A percentile compares a stretch with the other conserved stretches of the same genome.
These are phyloP conservation scores for Hydrophis major DNA, from an alignment of 2,797 vertebrate species.

Conservation along the genomic window DNA sequence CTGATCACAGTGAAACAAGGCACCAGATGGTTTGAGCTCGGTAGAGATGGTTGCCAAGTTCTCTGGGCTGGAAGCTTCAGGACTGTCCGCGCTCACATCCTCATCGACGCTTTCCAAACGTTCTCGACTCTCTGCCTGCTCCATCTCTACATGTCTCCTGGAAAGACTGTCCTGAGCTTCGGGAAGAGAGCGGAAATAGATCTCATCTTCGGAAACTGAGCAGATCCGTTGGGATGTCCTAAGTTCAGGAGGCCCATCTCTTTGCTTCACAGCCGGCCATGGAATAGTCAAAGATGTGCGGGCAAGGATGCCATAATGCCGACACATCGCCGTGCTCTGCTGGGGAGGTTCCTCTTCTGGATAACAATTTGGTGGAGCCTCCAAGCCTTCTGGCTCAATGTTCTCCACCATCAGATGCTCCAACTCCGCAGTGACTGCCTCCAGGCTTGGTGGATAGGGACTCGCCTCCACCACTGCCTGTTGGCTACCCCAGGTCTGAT, in stretches of 20 bases:
- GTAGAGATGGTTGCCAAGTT: neutral
- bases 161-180: neutral
- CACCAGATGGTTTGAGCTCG: constrained; percentile 35
- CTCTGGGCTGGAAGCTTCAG: neutral
- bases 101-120: neutral
- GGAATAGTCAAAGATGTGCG: fast-evolving
- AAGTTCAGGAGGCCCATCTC: fast-evolving
- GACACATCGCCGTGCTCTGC: constrained; percentile 11
- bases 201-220: constrained; percentile 49
- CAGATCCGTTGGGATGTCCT: neutral
- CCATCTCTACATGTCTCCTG: neutral
- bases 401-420: neutral
- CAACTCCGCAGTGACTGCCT: neutral
- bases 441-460: neutral
- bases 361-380: fast-evolving
- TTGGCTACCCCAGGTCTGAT: neutral
- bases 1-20: constrained; percentile 33
- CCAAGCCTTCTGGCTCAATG: neutral
- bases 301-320: fast-evolving
- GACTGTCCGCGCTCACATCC: fast-evolving
- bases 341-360: fast-evolving
- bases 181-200: constrained; percentile 32
- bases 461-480: neutral
- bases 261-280: neutral
- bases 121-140: neutral